Evolutionary conservation across 2,113 vertebrate species (phyloP).

Genomic region (Phoxinus phoxinus): DNA sequence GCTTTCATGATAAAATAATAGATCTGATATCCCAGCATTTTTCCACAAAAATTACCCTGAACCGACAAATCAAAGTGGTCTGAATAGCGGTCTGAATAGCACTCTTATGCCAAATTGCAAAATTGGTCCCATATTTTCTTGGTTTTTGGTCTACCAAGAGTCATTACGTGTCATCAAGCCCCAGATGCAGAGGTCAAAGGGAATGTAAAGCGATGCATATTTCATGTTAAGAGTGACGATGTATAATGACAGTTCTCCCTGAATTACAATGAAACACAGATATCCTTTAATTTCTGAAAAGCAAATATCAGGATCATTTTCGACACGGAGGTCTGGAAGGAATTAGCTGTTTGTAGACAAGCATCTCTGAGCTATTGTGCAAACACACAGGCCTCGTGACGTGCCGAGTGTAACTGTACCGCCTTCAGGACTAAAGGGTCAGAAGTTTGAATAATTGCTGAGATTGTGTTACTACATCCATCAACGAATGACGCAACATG

Average conservation of each 20-base stretch:
- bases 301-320: conserved; percentile 19
- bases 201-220: neutral
- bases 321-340: conserved; percentile 32
- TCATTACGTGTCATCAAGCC: conserved; percentile 18
- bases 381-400: neutral
- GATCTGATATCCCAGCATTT: conserved; percentile 11
- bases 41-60: neutral
- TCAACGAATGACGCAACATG: neutral
- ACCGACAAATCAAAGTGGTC: neutral
- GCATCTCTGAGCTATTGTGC: conserved; percentile 27
- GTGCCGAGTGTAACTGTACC: conserved; percentile 17
- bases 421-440: conserved; percentile 11
- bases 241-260: neutral
- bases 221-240: neutral
- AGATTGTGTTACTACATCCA: conserved; percentile 28
- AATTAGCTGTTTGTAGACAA: conserved; percentile 27
- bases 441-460: neutral
- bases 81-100: conserved; percentile 34
- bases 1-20: conserved; percentile 11
- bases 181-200: conserved; percentile 33
- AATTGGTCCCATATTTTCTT: conserved; percentile 49
- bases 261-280: conserved; percentile 3
- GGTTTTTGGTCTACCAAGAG: conserved; percentile 29
- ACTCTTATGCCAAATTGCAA: conserved; percentile 15
- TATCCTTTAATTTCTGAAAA: conserved; percentile 7